Conservation (phyloP, 2,113 vertebrate genomes). For the Poecilia latipinna region DNA sequence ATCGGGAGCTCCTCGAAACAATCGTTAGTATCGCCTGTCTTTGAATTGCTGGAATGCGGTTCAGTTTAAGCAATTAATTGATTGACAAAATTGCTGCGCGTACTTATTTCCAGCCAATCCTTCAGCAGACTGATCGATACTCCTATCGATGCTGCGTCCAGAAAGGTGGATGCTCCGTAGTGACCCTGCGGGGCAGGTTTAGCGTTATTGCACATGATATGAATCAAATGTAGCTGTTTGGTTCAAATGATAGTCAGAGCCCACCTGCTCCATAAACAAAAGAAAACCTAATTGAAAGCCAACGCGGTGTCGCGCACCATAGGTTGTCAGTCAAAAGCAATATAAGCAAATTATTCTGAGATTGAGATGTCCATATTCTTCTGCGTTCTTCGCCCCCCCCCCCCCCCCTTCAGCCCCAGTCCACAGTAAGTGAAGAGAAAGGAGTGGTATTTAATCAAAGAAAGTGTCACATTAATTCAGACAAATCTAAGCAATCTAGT, state of each 20-base stretch:
- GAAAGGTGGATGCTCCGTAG: background rate
- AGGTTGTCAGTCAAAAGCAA: background rate
- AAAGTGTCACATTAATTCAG: slow-evolving; percentile 76
- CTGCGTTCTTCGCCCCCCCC: slow-evolving; percentile 16
- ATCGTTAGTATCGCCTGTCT: background rate
- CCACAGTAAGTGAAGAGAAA: slow-evolving; percentile 2
- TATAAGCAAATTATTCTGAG: background rate
- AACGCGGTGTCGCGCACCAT: background rate
- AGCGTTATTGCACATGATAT: background rate
- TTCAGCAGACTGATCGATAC: slow-evolving; percentile 9
- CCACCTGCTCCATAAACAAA: slow-evolving; percentile 13
- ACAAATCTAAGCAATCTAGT: slow-evolving; percentile 75
- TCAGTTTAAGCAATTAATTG: slow-evolving; percentile 1
- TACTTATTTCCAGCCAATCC: background rate
- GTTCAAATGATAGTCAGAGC: background rate
- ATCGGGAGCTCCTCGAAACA: background rate
- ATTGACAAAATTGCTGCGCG: background rate
- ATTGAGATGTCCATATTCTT: slow-evolving; percentile 21
- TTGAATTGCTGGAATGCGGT: background rate
- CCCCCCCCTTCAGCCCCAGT: background rate
- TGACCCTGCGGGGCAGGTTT: background rate
- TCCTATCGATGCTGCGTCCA: background rate
- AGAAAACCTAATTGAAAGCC: slow-evolving; percentile 27
- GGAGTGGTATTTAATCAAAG: slow-evolving; percentile 58
- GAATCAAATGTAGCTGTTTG: slow-evolving; percentile 7